Conservation (phyloP, 2,113 vertebrate species). For the Mastomys coucha region DNA sequence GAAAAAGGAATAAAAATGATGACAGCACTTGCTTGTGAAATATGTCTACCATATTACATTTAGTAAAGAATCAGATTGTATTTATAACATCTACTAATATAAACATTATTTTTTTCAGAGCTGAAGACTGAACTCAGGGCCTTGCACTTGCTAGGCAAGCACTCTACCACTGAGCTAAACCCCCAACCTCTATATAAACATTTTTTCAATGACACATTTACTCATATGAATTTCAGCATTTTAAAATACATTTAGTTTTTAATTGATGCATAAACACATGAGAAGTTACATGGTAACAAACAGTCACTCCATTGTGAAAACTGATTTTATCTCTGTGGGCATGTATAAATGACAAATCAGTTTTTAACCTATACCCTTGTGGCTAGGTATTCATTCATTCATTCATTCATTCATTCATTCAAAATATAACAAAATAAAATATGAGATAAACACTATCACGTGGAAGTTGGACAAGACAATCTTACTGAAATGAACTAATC, state of each 20-base stretch:
- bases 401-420: not conserved
- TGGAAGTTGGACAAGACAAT: not conserved
- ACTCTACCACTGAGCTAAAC: too few species aligned
- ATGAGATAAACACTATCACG: not conserved
- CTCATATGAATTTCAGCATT: not conserved
- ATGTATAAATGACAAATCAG: not conserved
- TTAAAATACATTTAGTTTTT: not conserved
- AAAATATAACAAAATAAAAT: not conserved
- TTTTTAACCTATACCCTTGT: not conserved
- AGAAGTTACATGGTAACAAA: not conserved
- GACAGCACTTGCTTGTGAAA: not conserved
- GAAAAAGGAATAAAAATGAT: not conserved
- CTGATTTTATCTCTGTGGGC: not conserved
- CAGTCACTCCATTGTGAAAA: not conserved
- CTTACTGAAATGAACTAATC: not conserved
- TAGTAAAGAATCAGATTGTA: not conserved
- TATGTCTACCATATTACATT: not conserved
- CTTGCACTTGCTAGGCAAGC: too few species aligned
- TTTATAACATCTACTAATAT: conserved; percentile 45
- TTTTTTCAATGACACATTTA: not conserved
- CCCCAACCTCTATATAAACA: too few species aligned
- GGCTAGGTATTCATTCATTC: not conserved
- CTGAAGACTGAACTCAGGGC: too few species aligned
- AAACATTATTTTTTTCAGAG: not conserved
- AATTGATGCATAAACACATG: not conserved